Conservation (phyloP, 2,888 invertebrate genomes). For the Lordiphosa andalusiaca region DNA sequence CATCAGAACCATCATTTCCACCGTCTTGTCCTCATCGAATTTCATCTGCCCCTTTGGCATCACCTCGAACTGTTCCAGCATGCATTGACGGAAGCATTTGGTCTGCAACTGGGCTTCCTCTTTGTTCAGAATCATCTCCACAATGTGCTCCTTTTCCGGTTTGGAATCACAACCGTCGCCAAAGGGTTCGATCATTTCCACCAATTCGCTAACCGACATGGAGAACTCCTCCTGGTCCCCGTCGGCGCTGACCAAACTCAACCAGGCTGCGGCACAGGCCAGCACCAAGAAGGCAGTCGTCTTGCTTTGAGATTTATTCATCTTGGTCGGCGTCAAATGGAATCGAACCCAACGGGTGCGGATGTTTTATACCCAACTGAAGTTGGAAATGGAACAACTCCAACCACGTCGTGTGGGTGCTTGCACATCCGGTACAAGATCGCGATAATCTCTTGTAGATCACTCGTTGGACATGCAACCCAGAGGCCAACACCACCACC, state of each 20-base stretch:
- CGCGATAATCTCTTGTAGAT: slow-evolving; percentile 25
- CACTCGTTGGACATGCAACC: slow-evolving; percentile 19
- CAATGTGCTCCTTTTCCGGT: slow-evolving; percentile 48
- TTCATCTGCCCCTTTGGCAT: slow-evolving; percentile 37
- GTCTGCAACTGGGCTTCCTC: slow-evolving; percentile 56
- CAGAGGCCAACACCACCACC: neutral
- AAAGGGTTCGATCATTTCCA: slow-evolving; percentile 54
- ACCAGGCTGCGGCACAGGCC: slow-evolving; percentile 24
- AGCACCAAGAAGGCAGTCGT: slow-evolving; percentile 24
- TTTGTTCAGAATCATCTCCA: slow-evolving; percentile 62
- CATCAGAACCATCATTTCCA: slow-evolving; percentile 62
- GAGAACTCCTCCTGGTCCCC: slow-evolving; percentile 42
- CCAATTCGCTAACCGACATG: slow-evolving; percentile 54
- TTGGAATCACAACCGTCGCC: slow-evolving; percentile 47
- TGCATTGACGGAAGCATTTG: slow-evolving; percentile 77
- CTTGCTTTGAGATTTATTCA: slow-evolving; percentile 13
- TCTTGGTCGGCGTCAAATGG: slow-evolving; percentile 12
- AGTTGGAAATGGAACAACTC: neutral
- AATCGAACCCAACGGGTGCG: neutral
- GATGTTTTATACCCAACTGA: slow-evolving; percentile 21
- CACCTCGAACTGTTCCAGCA: slow-evolving; percentile 73
- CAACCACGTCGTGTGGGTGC: neutral
- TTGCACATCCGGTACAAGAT: slow-evolving; percentile 24
- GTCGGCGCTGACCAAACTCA: slow-evolving; percentile 18
- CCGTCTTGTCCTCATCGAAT: slow-evolving; percentile 42